Percentiles rank a stretch among this genome's conserved stretches.
phyloP scores from a whole-genome alignment of 2,888 invertebrate genomes.

The Scelioninae gen. 2 region DNA sequence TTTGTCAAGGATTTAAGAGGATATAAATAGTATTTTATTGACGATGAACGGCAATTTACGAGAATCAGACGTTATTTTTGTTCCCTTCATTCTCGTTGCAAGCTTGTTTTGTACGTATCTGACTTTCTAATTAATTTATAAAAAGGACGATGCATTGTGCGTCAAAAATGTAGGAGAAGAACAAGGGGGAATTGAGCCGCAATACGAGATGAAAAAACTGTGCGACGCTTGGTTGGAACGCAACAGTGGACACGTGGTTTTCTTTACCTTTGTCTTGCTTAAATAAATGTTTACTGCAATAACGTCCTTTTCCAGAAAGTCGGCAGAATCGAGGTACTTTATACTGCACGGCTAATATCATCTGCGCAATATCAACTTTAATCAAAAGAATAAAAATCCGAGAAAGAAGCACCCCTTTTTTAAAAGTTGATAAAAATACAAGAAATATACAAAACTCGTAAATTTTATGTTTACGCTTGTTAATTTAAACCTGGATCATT shows the following conservation, averaged over 20 bases:
- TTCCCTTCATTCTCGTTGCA: conserved; percentile 21
- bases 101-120: conserved; percentile 25
- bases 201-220: conserved; percentile 13
- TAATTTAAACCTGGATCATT: conserved; percentile 31
- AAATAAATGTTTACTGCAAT: conserved; percentile 57
- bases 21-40: conserved; percentile 46
- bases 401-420: conserved; percentile 11
- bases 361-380: conserved; percentile 49
- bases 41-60: conserved; percentile 42
- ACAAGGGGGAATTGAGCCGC: background rate
- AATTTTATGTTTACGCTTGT: conserved; percentile 29
- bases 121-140: conserved; percentile 29
- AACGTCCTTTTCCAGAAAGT: conserved; percentile 47
- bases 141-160: conserved; percentile 28
- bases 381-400: conserved; percentile 38
- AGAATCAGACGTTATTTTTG: conserved; percentile 20
- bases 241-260: conserved; percentile 53
- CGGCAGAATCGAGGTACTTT: conserved; percentile 36
- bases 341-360: conserved; percentile 44
- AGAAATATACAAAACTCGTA: conserved; percentile 27
- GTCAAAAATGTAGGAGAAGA: conserved; percentile 40
- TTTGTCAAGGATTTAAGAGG: conserved; percentile 55
- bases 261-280: conserved; percentile 52
- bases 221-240: conserved; percentile 21
- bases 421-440: conserved; percentile 37